phyloP scores from a whole-genome alignment of 2,113 vertebrate species.

The Rousettus leschenaultii region DNA sequence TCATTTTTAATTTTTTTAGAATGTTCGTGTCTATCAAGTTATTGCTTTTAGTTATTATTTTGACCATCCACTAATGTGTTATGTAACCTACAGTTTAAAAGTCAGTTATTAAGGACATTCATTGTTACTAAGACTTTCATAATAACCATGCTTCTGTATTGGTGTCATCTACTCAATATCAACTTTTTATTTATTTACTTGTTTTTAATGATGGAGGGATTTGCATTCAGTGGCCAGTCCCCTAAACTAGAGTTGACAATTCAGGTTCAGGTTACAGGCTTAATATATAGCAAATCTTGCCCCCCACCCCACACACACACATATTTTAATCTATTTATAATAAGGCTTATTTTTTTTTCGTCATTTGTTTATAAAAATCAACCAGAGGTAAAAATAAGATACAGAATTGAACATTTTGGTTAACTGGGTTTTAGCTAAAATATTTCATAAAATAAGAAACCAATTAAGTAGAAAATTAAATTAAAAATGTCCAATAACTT shows the following conservation, averaged over 20 bases:
- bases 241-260: not conserved
- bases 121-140: not conserved
- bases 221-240: not conserved
- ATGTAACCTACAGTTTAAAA: not conserved
- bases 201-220: not conserved
- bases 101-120: not conserved
- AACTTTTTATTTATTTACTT: too few relatives aligned
- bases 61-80: not conserved
- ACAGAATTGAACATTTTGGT: not conserved
- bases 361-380: not conserved
- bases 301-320: too few relatives aligned
- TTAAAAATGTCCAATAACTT: not conserved
- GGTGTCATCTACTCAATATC: not conserved
- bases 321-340: not conserved
- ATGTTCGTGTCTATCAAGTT: not conserved
- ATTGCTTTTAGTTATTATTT: not conserved
- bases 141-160: not conserved
- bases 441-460: not conserved
- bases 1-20: not conserved
- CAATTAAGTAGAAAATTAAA: not conserved
- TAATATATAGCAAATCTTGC: not conserved
- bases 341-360: not conserved
- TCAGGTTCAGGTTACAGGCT: not conserved
- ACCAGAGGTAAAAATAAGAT: not conserved
- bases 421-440: not conserved